phyloP scores from a whole-genome alignment of 2,797 vertebrate species.

The Chloroceryle inda region DNA sequence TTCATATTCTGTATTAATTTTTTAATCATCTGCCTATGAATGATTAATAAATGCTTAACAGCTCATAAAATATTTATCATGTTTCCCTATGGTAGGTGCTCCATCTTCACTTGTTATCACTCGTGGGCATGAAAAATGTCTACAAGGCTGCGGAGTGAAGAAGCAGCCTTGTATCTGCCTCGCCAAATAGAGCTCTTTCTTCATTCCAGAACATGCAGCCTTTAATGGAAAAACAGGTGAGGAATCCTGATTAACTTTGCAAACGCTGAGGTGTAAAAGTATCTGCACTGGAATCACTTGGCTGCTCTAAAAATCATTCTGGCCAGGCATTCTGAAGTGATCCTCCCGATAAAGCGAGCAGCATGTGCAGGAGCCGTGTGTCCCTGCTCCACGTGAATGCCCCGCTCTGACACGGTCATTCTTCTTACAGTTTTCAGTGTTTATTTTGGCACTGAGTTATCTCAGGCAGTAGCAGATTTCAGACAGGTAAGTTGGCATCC shows the following conservation, averaged over 20 bases:
- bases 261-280: not conserved
- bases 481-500: not conserved
- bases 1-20: constrained; percentile 67
- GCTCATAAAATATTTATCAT: constrained; percentile 43
- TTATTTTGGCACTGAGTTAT: not conserved
- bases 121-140: not conserved
- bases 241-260: not conserved
- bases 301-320: not conserved
- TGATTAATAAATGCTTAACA: constrained; percentile 68
- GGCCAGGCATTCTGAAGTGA: fast-evolving
- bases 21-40: constrained; percentile 67
- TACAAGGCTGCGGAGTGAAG: not conserved
- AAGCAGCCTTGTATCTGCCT: not conserved
- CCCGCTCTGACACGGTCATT: fast-evolving
- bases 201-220: not conserved
- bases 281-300: not conserved
- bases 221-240: not conserved
- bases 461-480: not conserved
- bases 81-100: constrained; percentile 3
- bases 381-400: no score
- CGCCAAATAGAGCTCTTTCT: not conserved
- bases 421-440: fast-evolving
- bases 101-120: constrained; percentile 2
- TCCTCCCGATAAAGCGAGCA: not conserved
- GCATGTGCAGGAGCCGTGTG: fast-evolving